These are phyloP conservation scores for Cepaea nemoralis DNA, from an alignment of 1,140 invertebrate genomes.

Conservation along the genomic window DNA sequence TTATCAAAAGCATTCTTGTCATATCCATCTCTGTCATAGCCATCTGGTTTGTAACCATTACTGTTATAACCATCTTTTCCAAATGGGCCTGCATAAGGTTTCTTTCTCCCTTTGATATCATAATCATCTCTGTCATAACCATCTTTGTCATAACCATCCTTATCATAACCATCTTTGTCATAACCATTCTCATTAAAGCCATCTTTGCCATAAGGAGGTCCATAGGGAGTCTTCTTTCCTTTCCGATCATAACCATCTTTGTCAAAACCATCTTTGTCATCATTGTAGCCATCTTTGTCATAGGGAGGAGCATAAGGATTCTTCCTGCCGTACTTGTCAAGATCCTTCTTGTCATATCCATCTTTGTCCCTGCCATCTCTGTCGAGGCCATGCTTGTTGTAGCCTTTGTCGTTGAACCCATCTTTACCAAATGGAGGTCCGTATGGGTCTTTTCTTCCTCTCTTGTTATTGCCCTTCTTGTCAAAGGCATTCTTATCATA, in stretches of 20 bases:
- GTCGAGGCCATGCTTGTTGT: conserved; percentile 9
- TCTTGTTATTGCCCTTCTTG: not conserved
- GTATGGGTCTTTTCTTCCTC: not conserved
- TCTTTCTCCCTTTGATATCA: conserved; percentile 4
- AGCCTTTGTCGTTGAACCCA: not conserved
- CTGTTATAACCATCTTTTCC: not conserved
- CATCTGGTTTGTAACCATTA: not conserved
- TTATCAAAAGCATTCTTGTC: conserved; percentile 32
- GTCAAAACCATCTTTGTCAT: conserved; percentile 5
- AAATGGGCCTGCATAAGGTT: not conserved
- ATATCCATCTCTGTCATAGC: conserved; percentile 29
- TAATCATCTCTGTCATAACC: not conserved
- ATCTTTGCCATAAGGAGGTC: conserved; percentile 7
- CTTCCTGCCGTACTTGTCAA: not conserved
- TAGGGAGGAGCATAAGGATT: not conserved
- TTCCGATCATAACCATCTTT: not conserved
- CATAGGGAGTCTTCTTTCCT: not conserved
- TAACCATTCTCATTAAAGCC: not conserved
- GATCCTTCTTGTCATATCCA: not conserved
- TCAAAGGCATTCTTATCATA: conserved; percentile 2
- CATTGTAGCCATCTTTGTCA: conserved; percentile 7
- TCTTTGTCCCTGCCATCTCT: conserved; percentile 5
- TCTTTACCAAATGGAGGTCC: conserved; percentile 15
- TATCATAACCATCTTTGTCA: not conserved
- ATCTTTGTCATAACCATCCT: conserved; percentile 1